Conservation (phyloP, 1,140 invertebrate species). For the Dendrolimus kikuchii region DNA sequence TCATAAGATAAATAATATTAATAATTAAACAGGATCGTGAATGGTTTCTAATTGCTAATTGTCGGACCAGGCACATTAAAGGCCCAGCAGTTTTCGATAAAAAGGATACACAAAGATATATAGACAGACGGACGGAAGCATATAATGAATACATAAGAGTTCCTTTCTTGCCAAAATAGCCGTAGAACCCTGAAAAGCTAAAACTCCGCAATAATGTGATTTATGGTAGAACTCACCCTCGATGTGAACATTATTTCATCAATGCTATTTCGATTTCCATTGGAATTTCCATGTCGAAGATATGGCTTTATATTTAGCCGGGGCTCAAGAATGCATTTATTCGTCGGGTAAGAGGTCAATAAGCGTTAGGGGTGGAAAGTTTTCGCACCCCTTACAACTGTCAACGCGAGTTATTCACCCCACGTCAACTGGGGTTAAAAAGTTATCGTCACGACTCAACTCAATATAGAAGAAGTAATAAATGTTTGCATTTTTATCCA, state of each 20-base stretch:
- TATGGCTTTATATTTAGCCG: constrained; percentile 22
- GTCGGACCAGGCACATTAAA: no score
- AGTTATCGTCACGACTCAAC: constrained; percentile 45
- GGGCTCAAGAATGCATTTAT: constrained; percentile 27
- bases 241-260: constrained; percentile 12
- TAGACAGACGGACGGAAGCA: no score
- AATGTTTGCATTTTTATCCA: constrained; percentile 2
- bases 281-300: constrained; percentile 25
- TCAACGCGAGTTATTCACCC: constrained; percentile 57
- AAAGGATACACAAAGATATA: no score
- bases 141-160: no score
- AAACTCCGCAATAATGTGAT: constrained; percentile 10
- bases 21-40: no score
- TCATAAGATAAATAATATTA: no score
- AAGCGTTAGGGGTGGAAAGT: constrained; percentile 38
- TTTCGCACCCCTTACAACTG: constrained; percentile 47
- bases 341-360: constrained; percentile 44
- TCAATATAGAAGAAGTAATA: constrained; percentile 39
- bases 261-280: constrained; percentile 27
- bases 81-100: no score
- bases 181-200: neutral
- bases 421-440: constrained; percentile 54
- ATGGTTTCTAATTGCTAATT: no score
- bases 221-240: constrained; percentile 9
- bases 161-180: no score